Conservation (phyloP, 2,888 invertebrate species). For the Andrena camellia region DNA sequence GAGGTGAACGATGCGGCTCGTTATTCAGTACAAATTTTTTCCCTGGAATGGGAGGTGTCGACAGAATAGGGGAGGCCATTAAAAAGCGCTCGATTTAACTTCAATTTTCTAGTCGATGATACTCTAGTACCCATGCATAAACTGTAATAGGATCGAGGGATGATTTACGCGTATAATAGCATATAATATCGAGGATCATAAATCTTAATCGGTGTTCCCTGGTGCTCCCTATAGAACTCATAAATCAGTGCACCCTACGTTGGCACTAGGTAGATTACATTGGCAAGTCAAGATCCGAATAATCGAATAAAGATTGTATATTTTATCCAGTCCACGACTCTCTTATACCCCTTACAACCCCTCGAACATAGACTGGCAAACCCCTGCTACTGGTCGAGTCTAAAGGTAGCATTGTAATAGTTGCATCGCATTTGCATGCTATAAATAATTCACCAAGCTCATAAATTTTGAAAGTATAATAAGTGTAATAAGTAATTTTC, state of each 20-base stretch:
- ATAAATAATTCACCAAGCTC: too few species aligned
- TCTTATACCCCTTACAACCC: background rate
- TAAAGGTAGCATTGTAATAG: too few species aligned
- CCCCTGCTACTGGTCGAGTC: too few species aligned
- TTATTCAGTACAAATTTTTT: too few species aligned
- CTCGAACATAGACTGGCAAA: background rate
- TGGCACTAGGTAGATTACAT: constrained; percentile 1
- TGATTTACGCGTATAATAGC: background rate
- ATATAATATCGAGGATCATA: constrained; percentile 18
- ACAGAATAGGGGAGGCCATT: too few species aligned
- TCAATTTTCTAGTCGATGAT: background rate
- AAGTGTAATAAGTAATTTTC: too few species aligned
- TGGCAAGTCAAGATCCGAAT: background rate
- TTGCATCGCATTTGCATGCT: too few species aligned
- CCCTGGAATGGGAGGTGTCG: too few species aligned
- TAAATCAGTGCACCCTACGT: constrained; percentile 30
- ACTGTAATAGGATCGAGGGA: background rate
- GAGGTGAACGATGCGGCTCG: too few species aligned
- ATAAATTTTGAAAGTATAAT: background rate
- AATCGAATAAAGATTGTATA: constrained; percentile 18
- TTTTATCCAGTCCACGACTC: background rate
- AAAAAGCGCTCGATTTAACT: background rate
- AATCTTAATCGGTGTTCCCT: constrained; percentile 34
- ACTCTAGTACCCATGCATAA: background rate
- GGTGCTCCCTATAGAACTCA: constrained; percentile 19